Evolutionary conservation across 2,888 invertebrate genomes (phyloP).

Genomic region (Eilema depressum): DNA sequence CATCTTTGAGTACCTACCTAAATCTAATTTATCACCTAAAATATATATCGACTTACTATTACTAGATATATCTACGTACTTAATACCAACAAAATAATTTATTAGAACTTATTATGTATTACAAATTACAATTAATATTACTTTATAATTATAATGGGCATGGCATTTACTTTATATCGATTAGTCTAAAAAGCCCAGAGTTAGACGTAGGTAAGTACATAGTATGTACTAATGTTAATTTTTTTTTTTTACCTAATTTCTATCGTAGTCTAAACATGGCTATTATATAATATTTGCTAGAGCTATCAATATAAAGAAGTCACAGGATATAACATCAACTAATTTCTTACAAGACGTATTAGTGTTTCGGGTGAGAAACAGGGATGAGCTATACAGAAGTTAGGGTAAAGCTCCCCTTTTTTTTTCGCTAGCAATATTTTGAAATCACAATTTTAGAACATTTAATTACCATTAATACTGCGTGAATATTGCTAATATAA

Average conservation of each 20-base stretch:
- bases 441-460: too few relatives aligned
- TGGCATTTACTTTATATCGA: constrained; percentile 39
- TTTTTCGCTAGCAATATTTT: too few relatives aligned
- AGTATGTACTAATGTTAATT: background rate
- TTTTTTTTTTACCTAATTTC: background rate
- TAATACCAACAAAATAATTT: constrained; percentile 46
- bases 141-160: constrained; percentile 36
- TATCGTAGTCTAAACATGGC: constrained; percentile 30
- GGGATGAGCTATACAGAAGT: background rate
- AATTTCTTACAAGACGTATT: background rate
- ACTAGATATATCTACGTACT: constrained; percentile 13
- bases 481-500: too few relatives aligned
- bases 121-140: background rate
- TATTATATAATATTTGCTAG: background rate
- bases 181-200: background rate
- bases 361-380: background rate
- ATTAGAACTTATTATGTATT: constrained; percentile 13
- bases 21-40: constrained; percentile 20
- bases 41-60: constrained; percentile 12
- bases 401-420: background rate
- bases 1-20: constrained; percentile 24
- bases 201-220: background rate
- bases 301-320: background rate
- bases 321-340: background rate
- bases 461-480: too few relatives aligned